Percentiles rank a stretch among this genome's conserved stretches.
Conservation (phyloP, 2,888 invertebrate species). For the Drosophila setosimentum region DNA sequence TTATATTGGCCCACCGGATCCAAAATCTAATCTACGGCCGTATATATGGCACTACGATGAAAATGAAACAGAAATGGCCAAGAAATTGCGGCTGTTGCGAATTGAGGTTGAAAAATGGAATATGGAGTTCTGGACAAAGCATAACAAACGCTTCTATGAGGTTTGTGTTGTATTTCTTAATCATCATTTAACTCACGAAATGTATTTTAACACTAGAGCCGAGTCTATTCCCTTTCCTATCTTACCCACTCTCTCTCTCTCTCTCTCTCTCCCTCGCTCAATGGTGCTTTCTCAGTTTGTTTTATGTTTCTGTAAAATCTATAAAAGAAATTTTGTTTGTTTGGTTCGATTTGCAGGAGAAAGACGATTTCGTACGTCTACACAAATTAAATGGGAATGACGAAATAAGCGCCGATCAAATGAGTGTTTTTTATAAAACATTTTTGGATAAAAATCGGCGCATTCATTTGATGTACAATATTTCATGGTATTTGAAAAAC, state of each 20-base stretch:
- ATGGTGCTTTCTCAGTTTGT: conserved; percentile 9
- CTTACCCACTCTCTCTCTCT: not conserved
- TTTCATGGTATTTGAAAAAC: conserved; percentile 94
- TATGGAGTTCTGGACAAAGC: conserved; percentile 92
- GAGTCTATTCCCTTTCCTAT: not conserved
- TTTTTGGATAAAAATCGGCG: conserved; percentile 94
- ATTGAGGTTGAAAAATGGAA: conserved; percentile 93
- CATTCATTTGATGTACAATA: conserved; percentile 91
- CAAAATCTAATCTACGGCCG: conserved; percentile 91
- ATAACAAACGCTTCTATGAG: conserved; percentile 91
- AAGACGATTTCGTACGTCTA: conserved; percentile 87
- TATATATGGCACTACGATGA: conserved; percentile 88
- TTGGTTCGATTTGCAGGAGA: conserved; percentile 85
- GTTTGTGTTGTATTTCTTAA: conserved; percentile 83
- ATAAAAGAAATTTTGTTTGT: conserved; percentile 1
- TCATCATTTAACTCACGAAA: not conserved
- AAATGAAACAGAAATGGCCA: conserved; percentile 89
- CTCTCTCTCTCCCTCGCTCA: not conserved
- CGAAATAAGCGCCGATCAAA: conserved; percentile 91
- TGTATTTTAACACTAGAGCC: conserved; percentile 4
- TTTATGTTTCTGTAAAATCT: conserved; percentile 4
- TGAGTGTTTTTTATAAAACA: conserved; percentile 94
- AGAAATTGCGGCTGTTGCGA: conserved; percentile 88
- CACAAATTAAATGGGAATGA: conserved; percentile 85
- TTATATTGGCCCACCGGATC: conserved; percentile 89